phyloP scores from a whole-genome alignment of 2,113 vertebrate species.

The Empidonax alnorum region DNA sequence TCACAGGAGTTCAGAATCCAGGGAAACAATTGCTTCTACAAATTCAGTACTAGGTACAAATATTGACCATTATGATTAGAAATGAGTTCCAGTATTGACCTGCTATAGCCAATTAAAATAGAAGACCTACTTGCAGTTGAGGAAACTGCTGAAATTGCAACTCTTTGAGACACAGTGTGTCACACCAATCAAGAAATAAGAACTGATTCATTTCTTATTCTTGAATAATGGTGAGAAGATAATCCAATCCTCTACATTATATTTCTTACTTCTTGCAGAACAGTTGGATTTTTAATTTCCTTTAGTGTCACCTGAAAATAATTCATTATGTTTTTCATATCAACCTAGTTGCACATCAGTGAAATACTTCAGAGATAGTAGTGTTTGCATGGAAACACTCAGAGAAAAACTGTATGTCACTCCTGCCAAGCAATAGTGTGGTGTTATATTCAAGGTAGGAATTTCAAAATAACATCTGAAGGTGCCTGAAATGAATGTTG shows the following conservation, averaged over 20 bases:
- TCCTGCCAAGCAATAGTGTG: background rate
- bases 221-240: background rate
- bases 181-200: background rate
- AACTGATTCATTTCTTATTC: background rate
- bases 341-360: background rate
- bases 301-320: background rate
- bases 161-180: background rate
- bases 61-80: background rate
- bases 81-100: background rate
- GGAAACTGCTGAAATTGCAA: background rate
- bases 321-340: background rate
- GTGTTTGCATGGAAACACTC: background rate
- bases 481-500: background rate
- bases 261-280: background rate
- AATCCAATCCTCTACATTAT: background rate
- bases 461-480: slow-evolving; percentile 34
- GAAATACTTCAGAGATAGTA: background rate
- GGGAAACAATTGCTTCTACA: background rate
- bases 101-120: background rate
- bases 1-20: background rate
- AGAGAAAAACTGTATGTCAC: background rate
- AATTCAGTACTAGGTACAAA: background rate
- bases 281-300: background rate
- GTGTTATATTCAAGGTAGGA: background rate
- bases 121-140: background rate